Conservation (phyloP, 2,888 invertebrate species). For the Abrostola tripartita region DNA sequence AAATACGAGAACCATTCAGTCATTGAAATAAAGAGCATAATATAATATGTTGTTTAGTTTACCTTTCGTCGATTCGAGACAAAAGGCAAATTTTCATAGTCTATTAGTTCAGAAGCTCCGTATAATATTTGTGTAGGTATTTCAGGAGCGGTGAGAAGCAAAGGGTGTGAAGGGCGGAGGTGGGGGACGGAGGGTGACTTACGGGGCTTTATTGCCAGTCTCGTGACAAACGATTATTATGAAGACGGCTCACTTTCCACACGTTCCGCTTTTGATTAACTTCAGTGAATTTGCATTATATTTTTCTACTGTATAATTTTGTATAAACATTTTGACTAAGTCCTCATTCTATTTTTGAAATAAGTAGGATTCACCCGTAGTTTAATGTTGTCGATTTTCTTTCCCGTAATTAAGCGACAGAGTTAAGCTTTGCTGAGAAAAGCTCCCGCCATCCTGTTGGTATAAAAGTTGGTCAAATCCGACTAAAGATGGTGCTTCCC, state of each 20-base stretch:
- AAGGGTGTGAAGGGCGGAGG: conserved; percentile 54
- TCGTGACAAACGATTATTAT: conserved; percentile 74
- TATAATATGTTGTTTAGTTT: conserved; percentile 29
- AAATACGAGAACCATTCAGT: background rate
- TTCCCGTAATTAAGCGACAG: background rate
- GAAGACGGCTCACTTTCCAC: conserved; percentile 71
- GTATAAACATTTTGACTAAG: conserved; percentile 35
- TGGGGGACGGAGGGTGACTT: conserved; percentile 46
- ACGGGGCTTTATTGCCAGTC: conserved; percentile 69
- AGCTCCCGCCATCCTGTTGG: too few species aligned
- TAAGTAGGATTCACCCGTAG: conserved; percentile 15
- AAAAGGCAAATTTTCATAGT: conserved; percentile 51
- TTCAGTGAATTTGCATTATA: conserved; percentile 51
- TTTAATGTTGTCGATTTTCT: background rate
- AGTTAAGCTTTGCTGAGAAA: background rate
- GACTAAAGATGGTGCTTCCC: background rate
- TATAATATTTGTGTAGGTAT: conserved; percentile 59
- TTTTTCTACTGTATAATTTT: conserved; percentile 47
- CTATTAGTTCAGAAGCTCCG: conserved; percentile 46
- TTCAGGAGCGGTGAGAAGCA: conserved; percentile 57
- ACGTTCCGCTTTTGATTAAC: conserved; percentile 61
- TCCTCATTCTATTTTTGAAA: background rate
- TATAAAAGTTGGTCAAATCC: background rate
- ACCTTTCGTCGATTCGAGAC: conserved; percentile 37
- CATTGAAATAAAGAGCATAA: conserved; percentile 12